These are phyloP conservation scores for Macrobrachium nipponense DNA, from an alignment of 1,140 invertebrate genomes.

Conservation along the genomic window DNA sequence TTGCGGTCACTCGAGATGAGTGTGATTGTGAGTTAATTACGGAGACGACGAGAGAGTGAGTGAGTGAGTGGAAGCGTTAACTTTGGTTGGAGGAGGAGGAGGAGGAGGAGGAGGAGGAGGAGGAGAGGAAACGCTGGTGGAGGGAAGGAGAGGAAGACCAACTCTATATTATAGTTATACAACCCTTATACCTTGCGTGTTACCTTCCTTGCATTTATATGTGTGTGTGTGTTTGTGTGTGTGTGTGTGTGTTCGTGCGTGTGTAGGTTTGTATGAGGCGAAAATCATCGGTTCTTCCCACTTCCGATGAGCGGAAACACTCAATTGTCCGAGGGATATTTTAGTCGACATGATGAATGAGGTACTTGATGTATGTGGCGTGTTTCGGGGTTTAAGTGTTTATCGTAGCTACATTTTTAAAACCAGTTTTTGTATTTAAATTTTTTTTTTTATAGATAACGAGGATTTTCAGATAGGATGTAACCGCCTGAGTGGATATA, in stretches of 20 bases:
- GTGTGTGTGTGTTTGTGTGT: constrained; percentile 27
- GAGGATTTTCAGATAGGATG: too few species aligned
- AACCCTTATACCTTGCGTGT: constrained; percentile 5
- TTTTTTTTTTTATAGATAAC: too few species aligned
- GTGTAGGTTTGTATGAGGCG: constrained; percentile 35
- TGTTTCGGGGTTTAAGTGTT: not conserved
- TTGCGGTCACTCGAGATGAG: too few species aligned
- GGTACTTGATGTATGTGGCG: not conserved
- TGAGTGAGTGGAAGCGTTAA: too few species aligned
- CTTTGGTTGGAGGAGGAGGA: too few species aligned
- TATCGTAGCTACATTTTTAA: too few species aligned
- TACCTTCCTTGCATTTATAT: constrained; percentile 6
- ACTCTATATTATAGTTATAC: not conserved
- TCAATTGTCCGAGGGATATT: constrained; percentile 21
- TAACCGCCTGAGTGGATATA: too few species aligned
- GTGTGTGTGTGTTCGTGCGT: constrained; percentile 8
- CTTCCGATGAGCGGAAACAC: constrained; percentile 36
- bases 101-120: not conserved
- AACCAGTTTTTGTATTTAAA: too few species aligned
- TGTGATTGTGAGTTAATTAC: too few species aligned
- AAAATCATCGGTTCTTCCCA: constrained; percentile 39
- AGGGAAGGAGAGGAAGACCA: not conserved
- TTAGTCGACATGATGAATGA: constrained; percentile 17
- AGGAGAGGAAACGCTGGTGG: not conserved
- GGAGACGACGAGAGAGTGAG: too few species aligned